Conservation (phyloP, 2,888 invertebrate species). For the Eupithecia vulgata region DNA sequence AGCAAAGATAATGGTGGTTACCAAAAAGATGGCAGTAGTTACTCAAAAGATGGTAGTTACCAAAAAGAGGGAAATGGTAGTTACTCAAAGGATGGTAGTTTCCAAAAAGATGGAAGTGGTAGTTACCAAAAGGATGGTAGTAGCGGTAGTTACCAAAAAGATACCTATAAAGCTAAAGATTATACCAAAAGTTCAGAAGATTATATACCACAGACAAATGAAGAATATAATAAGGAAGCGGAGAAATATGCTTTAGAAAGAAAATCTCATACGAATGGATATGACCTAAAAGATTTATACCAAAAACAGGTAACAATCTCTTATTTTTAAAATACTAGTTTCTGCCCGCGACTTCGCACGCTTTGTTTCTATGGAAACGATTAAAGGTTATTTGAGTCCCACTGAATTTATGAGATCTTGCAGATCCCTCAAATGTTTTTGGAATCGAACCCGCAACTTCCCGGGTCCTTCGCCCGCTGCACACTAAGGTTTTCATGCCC, state of each 20-base stretch:
- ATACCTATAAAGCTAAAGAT: conserved; percentile 63
- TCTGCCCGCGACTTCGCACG: too few relatives aligned
- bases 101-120: conserved; percentile 29
- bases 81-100: conserved; percentile 18
- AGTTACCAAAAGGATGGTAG: conserved; percentile 10
- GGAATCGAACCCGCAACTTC: too few relatives aligned
- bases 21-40: conserved; percentile 14
- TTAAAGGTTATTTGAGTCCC: too few relatives aligned
- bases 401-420: too few relatives aligned
- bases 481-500: too few relatives aligned
- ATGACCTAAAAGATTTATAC: conserved; percentile 58
- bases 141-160: conserved; percentile 16
- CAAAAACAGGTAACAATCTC: conserved; percentile 47
- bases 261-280: conserved; percentile 61
- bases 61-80: conserved; percentile 12
- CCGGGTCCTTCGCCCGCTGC: too few relatives aligned
- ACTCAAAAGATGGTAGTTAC: conserved; percentile 28
- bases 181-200: conserved; percentile 69
- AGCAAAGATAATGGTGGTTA: conserved; percentile 19
- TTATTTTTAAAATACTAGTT: background rate
- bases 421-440: too few relatives aligned
- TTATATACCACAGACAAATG: conserved; percentile 73
- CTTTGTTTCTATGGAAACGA: too few relatives aligned
- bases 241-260: conserved; percentile 74
- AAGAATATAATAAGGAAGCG: conserved; percentile 76